A percentile compares a stretch with the other conserved stretches of the same genome.
phyloP scores from a whole-genome alignment of 1,140 invertebrate species.

The Drosophila paulistorum region DNA sequence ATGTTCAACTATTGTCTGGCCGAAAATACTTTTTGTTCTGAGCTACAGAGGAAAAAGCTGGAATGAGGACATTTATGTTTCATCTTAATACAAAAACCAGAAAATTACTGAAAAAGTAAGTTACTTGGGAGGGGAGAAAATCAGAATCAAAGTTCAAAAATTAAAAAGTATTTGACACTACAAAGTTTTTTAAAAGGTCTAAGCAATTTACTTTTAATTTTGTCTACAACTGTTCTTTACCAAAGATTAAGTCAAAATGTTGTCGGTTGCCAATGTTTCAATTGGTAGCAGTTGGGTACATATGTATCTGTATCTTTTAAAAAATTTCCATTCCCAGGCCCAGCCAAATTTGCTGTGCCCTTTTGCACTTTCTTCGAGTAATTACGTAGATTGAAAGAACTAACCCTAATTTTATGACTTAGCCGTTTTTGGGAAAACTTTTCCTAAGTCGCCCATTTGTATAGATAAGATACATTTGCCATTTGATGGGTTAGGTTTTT shows the following conservation, averaged over 20 bases:
- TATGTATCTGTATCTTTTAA: not conserved
- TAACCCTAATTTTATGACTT: slow-evolving; percentile 1
- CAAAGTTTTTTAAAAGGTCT: too few relatives aligned
- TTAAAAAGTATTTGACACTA: too few relatives aligned
- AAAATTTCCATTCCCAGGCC: not conserved
- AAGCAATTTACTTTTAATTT: too few relatives aligned
- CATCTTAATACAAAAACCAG: too few relatives aligned
- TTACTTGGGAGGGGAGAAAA: too few relatives aligned
- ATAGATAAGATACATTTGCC: not conserved
- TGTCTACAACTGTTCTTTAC: not conserved
- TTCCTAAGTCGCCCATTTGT: not conserved
- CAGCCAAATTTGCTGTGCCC: not conserved
- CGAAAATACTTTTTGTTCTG: too few relatives aligned
- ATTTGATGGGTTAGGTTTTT: not conserved
- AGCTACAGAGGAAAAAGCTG: too few relatives aligned
- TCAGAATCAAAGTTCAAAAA: too few relatives aligned
- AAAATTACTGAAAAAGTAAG: too few relatives aligned
- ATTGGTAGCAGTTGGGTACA: not conserved
- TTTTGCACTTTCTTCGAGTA: not conserved
- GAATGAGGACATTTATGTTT: too few relatives aligned
- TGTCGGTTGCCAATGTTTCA: not conserved
- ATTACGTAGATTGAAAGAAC: not conserved
- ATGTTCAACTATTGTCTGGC: too few relatives aligned
- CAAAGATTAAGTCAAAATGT: not conserved
- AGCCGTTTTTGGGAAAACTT: not conserved